phyloP scores from a whole-genome alignment of 1,140 invertebrate genomes.

The Mya arenaria region DNA sequence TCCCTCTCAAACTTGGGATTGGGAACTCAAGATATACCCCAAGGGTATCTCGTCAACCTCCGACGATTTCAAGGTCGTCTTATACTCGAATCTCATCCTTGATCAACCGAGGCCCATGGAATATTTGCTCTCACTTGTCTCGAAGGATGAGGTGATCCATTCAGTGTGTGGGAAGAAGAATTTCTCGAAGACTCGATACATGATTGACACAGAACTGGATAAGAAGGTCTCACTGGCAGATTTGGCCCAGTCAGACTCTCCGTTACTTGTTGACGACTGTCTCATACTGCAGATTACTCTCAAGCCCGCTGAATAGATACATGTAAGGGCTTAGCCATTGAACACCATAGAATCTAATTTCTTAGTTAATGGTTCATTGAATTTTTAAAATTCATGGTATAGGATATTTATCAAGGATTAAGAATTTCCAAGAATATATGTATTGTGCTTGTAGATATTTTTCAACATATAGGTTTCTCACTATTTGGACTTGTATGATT shows the following conservation, averaged over 20 bases:
- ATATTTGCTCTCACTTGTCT: slow-evolving; percentile 80
- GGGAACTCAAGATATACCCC: slow-evolving; percentile 80
- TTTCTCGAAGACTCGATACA: slow-evolving; percentile 81
- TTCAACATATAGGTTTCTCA: no score
- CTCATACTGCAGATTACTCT: slow-evolving; percentile 75
- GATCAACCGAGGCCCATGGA: slow-evolving; percentile 81
- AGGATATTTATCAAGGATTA: no score
- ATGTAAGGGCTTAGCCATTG: no score
- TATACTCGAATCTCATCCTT: slow-evolving; percentile 79
- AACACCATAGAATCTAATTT: no score
- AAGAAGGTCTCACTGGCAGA: slow-evolving; percentile 76
- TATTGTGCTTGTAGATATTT: no score
- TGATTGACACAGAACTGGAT: slow-evolving; percentile 77
- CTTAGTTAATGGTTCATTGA: no score
- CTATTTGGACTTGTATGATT: no score
- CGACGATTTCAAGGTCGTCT: slow-evolving; percentile 77
- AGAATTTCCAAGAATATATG: no score
- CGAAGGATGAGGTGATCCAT: slow-evolving; percentile 77
- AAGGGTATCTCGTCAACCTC: slow-evolving; percentile 72
- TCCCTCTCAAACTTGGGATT: slow-evolving; percentile 80
- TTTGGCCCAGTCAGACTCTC: slow-evolving; percentile 68
- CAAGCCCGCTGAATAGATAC: slow-evolving; percentile 71
- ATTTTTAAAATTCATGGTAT: no score
- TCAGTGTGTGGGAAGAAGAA: slow-evolving; percentile 80
- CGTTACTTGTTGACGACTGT: slow-evolving; percentile 71